Percentiles rank a stretch among this genome's conserved stretches.
Evolutionary conservation across 2,888 invertebrate species (phyloP).

Genomic region (Ypsolopha scabrella): DNA sequence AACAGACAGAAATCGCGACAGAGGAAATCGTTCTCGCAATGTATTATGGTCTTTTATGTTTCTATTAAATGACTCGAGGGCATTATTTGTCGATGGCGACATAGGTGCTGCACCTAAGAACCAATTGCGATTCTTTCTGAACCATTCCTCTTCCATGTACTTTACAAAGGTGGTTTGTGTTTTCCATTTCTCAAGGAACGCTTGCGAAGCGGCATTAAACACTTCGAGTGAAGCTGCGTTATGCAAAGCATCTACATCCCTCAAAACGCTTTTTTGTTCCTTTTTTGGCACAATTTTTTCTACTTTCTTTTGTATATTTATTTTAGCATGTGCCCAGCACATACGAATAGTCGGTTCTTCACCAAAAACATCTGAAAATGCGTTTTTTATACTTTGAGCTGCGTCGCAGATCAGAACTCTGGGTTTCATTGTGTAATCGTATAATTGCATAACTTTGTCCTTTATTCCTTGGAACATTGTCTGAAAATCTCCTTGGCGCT

Average conservation of each 20-base stretch:
- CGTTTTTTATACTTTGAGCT: constrained; percentile 4
- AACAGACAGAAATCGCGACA: constrained; percentile 9
- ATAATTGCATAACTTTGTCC: constrained; percentile 4
- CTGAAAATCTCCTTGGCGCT: constrained; percentile 8
- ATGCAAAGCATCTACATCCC: constrained; percentile 9
- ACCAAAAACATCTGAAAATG: constrained; percentile 7
- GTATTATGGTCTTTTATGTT: constrained; percentile 10
- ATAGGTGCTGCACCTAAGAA: too few relatives aligned
- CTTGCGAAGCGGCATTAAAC: constrained; percentile 9
- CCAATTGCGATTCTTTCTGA: too few relatives aligned
- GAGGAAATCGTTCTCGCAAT: constrained; percentile 7
- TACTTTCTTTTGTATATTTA: constrained; percentile 6
- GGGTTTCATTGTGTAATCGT: constrained; percentile 5
- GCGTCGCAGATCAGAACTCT: constrained; percentile 6
- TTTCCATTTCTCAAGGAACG: constrained; percentile 6
- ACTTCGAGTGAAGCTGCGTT: constrained; percentile 7
- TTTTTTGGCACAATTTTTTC: constrained; percentile 6
- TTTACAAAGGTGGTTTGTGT: constrained; percentile 9
- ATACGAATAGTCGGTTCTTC: constrained; percentile 7
- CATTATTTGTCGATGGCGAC: too few relatives aligned
- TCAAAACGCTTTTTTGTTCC: constrained; percentile 7
- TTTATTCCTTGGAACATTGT: constrained; percentile 6
- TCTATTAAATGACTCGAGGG: too few relatives aligned
- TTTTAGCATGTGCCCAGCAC: constrained; percentile 10
- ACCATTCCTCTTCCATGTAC: constrained; percentile 10